phyloP scores from a whole-genome alignment of 2,888 invertebrate genomes.

The Trachelus stipa region DNA sequence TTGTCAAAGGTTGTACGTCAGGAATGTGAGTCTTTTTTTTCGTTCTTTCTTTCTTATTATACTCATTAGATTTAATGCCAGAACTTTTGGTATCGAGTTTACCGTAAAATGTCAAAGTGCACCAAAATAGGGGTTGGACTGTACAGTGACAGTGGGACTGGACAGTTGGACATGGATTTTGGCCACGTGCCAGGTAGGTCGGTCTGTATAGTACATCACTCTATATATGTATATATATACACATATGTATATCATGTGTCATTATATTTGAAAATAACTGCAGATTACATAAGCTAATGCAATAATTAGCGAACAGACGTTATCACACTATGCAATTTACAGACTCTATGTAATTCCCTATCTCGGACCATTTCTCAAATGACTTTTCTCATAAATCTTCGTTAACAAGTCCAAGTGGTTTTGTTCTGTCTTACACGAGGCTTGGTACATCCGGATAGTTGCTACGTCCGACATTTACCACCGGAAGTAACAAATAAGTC shows the following conservation, averaged over 20 bases:
- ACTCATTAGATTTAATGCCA: background rate
- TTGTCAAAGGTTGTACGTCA: too few species aligned
- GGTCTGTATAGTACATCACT: background rate
- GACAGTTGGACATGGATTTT: background rate
- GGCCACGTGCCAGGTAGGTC: background rate
- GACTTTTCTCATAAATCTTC: too few species aligned
- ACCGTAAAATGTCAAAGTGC: background rate
- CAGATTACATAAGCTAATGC: background rate
- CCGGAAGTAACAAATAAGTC: too few species aligned
- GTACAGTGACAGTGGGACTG: background rate
- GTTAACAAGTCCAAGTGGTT: too few species aligned
- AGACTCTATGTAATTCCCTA: too few species aligned
- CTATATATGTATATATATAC: background rate
- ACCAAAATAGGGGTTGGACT: background rate
- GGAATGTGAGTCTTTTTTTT: too few species aligned
- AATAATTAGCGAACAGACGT: background rate
- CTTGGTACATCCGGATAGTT: too few species aligned
- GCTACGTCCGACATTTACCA: too few species aligned
- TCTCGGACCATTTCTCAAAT: too few species aligned
- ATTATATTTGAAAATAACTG: background rate
- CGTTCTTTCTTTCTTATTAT: too few species aligned
- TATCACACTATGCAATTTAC: too few species aligned
- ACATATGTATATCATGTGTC: background rate
- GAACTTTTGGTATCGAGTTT: background rate
- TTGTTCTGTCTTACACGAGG: too few species aligned